Base-by-base conservation (phyloP, 1,140 invertebrate genomes). In the Proctacanthus coquilletti region DNA sequence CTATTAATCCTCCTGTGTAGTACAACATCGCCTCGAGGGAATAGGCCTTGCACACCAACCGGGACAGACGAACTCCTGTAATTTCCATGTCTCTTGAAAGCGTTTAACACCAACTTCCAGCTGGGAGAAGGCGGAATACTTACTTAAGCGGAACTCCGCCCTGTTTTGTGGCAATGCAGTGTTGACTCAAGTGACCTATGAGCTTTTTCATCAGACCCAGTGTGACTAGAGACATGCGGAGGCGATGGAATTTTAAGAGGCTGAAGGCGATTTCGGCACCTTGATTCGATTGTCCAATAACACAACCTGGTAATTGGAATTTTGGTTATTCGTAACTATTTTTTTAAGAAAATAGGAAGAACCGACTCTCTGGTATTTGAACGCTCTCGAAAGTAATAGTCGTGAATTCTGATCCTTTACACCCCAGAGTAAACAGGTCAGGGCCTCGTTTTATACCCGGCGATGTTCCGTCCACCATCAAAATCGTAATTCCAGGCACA, bases 21-120 rank as follows among this genome's bases (percentile, higher is more conserved):
- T 84, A 89, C 0, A 75, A 59, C 62, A 81, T 74, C 48, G 79
- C 80, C 52, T 89, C 84, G 64, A 85, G 77, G 1, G 70, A 71
- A 52, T 87, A 89, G 0, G 48, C 42, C 0, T 46, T 45, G 33
- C 49, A 53, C 6, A 66, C 55, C 14, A 75, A 61, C 47, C 67
- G 60, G 2, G 68, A 66, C 40, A 82, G 45, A 29, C 72, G 67
- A 30, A 69, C 60, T 48, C 71, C 59, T 3, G 73, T 63, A 0
- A 70, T 33, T 14, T 71, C 69, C 50, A 70, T 69, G 32, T 77
- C 67, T 32, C 54, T 62, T 50, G 0, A 71, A 46, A 21, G n/a
- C n/a, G n/a, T n/a, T n/a, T n/a, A n/a, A n/a, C n/a, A n/a, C n/a
- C n/a, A n/a, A n/a, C n/a, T n/a, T n/a, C 23, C 23, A 27, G n/a